These are phyloP conservation scores for Dreissena polymorpha DNA, from an alignment of 1,140 invertebrate species.

Conservation along the genomic window DNA sequence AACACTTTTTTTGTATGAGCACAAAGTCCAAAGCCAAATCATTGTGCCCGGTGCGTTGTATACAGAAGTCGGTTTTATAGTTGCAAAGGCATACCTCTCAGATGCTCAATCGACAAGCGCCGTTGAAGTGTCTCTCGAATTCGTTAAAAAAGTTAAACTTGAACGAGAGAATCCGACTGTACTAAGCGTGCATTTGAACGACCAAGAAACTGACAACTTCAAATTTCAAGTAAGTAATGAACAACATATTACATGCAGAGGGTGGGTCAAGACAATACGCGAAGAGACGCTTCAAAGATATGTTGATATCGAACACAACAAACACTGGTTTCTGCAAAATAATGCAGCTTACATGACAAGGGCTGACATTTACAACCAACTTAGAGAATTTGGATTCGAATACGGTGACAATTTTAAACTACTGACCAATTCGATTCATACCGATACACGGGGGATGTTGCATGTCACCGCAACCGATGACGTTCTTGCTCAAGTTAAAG, in stretches of 20 bases:
- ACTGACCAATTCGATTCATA: too few species aligned
- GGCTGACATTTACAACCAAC: constrained; percentile 6
- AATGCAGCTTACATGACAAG: background rate
- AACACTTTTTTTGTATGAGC: constrained; percentile 49
- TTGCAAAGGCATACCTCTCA: background rate
- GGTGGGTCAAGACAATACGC: constrained; percentile 20
- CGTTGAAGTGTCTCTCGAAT: constrained; percentile 20
- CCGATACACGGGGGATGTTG: too few species aligned
- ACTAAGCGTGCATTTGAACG: constrained; percentile 1
- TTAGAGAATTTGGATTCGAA: constrained; percentile 17
- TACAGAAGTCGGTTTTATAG: constrained; percentile 46
- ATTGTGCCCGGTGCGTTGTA: constrained; percentile 50
- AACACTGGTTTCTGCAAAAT: too few species aligned
- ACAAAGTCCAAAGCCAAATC: constrained; percentile 17
- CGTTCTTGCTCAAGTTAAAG: too few species aligned
- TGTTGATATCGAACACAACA: too few species aligned
- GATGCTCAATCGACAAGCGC: background rate
- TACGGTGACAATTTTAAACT: constrained; percentile 20
- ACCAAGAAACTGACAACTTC: background rate
- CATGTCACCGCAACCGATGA: too few species aligned
- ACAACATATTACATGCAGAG: too few species aligned
- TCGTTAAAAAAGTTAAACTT: constrained; percentile 18
- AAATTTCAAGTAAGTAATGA: too few species aligned
- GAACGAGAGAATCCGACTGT: background rate
- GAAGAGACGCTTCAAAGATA: too few species aligned